These are phyloP conservation scores for Nematopogon swammerdamellus DNA, from an alignment of 2,888 invertebrate genomes.

Conservation along the genomic window DNA sequence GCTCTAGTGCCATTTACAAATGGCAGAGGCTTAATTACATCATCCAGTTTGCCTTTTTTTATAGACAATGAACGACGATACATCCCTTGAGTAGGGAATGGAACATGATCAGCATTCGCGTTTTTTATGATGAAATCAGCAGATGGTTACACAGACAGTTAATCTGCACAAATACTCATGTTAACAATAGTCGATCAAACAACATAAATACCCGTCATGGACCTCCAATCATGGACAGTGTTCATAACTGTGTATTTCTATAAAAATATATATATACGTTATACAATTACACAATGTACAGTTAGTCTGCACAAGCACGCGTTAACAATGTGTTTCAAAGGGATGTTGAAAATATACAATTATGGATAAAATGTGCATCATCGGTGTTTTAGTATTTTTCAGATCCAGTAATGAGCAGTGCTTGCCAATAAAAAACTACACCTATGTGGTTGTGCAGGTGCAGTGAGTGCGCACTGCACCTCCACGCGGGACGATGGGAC, in stretches of 20 bases:
- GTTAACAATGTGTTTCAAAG: not conserved
- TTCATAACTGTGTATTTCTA: not conserved
- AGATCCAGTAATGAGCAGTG: not conserved
- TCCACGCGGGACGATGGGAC: no score
- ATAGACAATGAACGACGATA: not conserved
- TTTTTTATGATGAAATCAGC: conserved; percentile 1
- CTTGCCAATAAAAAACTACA: not conserved
- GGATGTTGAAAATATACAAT: not conserved
- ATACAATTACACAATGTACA: not conserved
- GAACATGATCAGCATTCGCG: not conserved
- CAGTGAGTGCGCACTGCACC: no score
- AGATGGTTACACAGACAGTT: not conserved
- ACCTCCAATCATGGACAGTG: not conserved
- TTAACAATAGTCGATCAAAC: no score
- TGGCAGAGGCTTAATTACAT: not conserved
- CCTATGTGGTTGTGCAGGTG: no score
- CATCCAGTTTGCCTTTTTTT: conserved; percentile 1
- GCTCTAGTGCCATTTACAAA: conserved; percentile 1
- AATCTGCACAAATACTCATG: not conserved
- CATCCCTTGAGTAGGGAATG: conserved; percentile 1
- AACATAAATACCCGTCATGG: not conserved
- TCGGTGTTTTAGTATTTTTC: not conserved
- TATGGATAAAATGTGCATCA: not conserved
- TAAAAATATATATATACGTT: not conserved
- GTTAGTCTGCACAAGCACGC: not conserved